These are phyloP conservation scores for Notodonta ziczac DNA, from an alignment of 2,888 invertebrate genomes.

Conservation along the genomic window DNA sequence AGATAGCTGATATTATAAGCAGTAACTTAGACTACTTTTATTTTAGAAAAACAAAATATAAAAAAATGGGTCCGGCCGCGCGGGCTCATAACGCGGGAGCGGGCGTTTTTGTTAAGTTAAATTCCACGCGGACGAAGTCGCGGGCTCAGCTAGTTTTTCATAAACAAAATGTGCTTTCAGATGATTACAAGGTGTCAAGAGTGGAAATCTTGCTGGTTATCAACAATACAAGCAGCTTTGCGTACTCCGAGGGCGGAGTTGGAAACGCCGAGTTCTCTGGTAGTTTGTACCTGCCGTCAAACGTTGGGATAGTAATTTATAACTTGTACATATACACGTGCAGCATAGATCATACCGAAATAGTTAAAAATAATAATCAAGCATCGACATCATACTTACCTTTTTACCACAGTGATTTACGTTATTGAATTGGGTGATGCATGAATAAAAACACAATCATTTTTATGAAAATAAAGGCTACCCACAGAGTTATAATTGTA, in stretches of 20 bases:
- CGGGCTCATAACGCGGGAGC: too few relatives aligned
- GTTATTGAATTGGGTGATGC: background rate
- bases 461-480: too few relatives aligned
- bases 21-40: too few relatives aligned
- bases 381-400: slow-evolving; percentile 14
- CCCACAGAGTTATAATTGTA: too few relatives aligned
- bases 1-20: too few relatives aligned
- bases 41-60: too few relatives aligned
- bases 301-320: slow-evolving; percentile 57
- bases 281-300: slow-evolving; percentile 56
- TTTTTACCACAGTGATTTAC: slow-evolving; percentile 16
- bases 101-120: too few relatives aligned
- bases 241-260: slow-evolving; percentile 57
- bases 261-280: slow-evolving; percentile 58
- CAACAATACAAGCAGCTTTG: slow-evolving; percentile 65
- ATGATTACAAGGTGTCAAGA: slow-evolving; percentile 44
- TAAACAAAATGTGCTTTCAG: slow-evolving; percentile 26
- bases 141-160: too few relatives aligned
- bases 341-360: slow-evolving; percentile 6
- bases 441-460: too few relatives aligned
- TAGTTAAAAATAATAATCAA: background rate
- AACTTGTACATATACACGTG: slow-evolving; percentile 61
- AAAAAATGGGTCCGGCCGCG: too few relatives aligned
- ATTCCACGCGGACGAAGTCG: too few relatives aligned
- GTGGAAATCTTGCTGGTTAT: slow-evolving; percentile 64